phyloP scores from a whole-genome alignment of 2,888 invertebrate species.

The Tanytarsus gracilentus region DNA sequence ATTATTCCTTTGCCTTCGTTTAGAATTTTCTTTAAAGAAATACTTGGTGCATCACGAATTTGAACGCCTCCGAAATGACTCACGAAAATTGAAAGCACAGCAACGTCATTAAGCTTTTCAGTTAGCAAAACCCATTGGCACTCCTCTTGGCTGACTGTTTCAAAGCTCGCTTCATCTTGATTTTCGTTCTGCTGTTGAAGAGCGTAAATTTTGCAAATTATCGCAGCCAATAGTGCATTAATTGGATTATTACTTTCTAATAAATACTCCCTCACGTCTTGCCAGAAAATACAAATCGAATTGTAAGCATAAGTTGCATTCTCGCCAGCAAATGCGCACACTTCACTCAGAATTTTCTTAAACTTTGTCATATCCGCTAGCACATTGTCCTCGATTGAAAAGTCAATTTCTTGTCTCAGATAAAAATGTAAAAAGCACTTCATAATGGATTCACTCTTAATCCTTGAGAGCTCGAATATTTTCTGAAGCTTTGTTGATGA shows the following conservation, averaged over 20 bases:
- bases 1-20: slow-evolving; percentile 69
- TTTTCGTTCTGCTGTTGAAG: slow-evolving; percentile 44
- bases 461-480: slow-evolving; percentile 33
- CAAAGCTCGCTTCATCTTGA: slow-evolving; percentile 54
- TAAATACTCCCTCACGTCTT: slow-evolving; percentile 60
- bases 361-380: slow-evolving; percentile 57
- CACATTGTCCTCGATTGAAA: slow-evolving; percentile 40
- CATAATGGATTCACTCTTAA: slow-evolving; percentile 54
- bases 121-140: slow-evolving; percentile 80
- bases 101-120: slow-evolving; percentile 81
- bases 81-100: slow-evolving; percentile 56
- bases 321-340: slow-evolving; percentile 56
- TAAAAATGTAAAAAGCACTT: slow-evolving; percentile 62
- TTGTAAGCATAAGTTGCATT: slow-evolving; percentile 56
- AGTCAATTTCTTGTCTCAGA: slow-evolving; percentile 52
- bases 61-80: slow-evolving; percentile 52
- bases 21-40: slow-evolving; percentile 58
- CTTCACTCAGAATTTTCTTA: slow-evolving; percentile 52
- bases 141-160: slow-evolving; percentile 72
- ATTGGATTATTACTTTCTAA: slow-evolving; percentile 65
- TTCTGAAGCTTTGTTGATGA: slow-evolving; percentile 42
- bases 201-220: slow-evolving; percentile 71
- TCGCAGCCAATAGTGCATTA: slow-evolving; percentile 70
- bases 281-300: slow-evolving; percentile 74
- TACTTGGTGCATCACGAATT: slow-evolving; percentile 49